Conservation (phyloP, 2,797 vertebrate genomes). For the Eutrigla gurnardus region DNA sequence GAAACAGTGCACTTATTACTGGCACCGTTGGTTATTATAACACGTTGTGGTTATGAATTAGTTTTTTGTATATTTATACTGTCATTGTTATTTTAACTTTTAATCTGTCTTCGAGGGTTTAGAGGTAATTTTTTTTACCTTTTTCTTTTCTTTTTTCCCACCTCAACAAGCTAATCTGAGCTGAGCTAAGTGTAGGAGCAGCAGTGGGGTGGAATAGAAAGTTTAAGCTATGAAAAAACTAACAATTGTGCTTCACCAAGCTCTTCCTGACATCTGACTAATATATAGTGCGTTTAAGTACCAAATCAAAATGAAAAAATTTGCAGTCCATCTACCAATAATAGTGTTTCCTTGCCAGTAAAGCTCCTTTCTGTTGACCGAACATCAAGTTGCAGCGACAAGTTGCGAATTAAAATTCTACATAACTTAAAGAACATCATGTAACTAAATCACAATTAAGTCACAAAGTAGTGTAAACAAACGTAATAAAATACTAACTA, state of each 20-base stretch:
- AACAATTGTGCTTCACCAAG: conserved; percentile 25
- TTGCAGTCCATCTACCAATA: not conserved
- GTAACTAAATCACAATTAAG: too few relatives aligned
- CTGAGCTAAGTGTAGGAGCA: not conserved
- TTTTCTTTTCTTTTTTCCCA: not conserved
- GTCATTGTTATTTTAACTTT: not conserved
- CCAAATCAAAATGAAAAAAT: conserved; percentile 28
- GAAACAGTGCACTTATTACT: not conserved
- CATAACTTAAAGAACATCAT: too few relatives aligned
- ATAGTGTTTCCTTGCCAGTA: conserved; percentile 12
- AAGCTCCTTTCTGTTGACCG: conserved; percentile 7
- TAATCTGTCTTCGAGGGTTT: not conserved
- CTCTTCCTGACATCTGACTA: not conserved
- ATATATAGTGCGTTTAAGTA: conserved; percentile 24
- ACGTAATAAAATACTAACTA: too few relatives aligned
- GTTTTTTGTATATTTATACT: not conserved
- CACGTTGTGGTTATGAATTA: not conserved
- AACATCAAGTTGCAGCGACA: not conserved
- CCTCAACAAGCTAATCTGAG: not conserved
- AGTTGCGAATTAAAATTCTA: too few relatives aligned
- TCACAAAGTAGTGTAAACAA: too few relatives aligned
- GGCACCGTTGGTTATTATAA: not conserved
- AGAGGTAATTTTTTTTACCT: not conserved
- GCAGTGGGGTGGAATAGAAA: not conserved
- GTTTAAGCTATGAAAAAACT: conserved; percentile 28